A percentile compares a stretch with the other conserved stretches of the same genome.
Conservation (phyloP, 1,140 invertebrate genomes). For the Pseudomyrmex cubaensis region DNA sequence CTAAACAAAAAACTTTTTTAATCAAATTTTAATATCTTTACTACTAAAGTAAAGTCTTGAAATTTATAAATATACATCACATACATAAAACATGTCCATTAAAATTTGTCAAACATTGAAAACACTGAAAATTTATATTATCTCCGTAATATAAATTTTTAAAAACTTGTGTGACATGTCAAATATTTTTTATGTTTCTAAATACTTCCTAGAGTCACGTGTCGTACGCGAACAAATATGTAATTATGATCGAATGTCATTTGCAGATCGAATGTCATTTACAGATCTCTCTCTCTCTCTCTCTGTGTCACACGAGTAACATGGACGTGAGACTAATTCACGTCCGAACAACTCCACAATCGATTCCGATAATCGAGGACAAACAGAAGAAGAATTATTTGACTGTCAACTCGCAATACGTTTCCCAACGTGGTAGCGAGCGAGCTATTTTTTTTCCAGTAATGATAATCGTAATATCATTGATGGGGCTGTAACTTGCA, state of each 20-base stretch:
- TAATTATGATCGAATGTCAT: conserved; percentile 34
- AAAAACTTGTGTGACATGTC: not conserved
- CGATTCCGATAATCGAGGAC: conserved; percentile 11
- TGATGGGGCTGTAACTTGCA: conserved; percentile 44
- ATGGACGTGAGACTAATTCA: conserved; percentile 21
- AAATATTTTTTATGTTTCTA: not conserved
- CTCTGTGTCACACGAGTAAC: not conserved
- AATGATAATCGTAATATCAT: conserved; percentile 57
- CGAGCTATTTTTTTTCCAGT: not conserved
- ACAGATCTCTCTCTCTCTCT: not conserved
- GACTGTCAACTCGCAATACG: not conserved
- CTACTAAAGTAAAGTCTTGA: too few species aligned
- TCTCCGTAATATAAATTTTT: too few species aligned
- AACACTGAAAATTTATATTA: too few species aligned
- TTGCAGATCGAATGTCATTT: conserved; percentile 20
- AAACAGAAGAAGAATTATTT: conserved; percentile 43
- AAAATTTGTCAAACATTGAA: too few species aligned
- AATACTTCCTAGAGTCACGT: not conserved
- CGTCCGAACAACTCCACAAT: conserved; percentile 24
- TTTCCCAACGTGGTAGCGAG: not conserved
- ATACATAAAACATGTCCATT: too few species aligned
- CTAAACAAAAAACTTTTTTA: too few species aligned
- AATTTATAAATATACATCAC: too few species aligned
- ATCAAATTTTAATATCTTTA: too few species aligned
- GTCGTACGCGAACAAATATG: not conserved